Percentiles rank a stretch among this genome's conserved stretches.
Evolutionary conservation across 2,113 vertebrate genomes (phyloP).

Genomic region (Melozone crissalis): DNA sequence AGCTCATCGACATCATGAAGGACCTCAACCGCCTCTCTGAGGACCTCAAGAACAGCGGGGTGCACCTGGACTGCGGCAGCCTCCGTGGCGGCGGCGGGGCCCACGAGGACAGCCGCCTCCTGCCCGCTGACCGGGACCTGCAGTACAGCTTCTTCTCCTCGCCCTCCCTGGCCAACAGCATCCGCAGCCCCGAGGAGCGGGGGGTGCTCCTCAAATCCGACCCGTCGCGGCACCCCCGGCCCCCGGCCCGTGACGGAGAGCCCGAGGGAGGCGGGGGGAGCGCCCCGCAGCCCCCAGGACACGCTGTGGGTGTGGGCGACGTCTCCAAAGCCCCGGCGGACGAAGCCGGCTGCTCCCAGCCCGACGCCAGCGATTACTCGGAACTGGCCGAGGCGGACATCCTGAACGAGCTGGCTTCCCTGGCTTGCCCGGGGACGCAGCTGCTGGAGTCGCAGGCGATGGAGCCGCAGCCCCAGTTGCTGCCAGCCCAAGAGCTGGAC

Average conservation of each 20-base stretch:
- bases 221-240: slow-evolving; percentile 56
- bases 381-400: slow-evolving; percentile 79
- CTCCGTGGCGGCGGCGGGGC: slow-evolving; percentile 59
- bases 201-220: slow-evolving; percentile 70
- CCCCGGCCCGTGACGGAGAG: slow-evolving; percentile 31
- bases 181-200: slow-evolving; percentile 85
- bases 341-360: slow-evolving; percentile 63
- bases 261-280: slow-evolving; percentile 46
- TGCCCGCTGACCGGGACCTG: slow-evolving; percentile 75
- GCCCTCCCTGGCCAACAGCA: slow-evolving; percentile 88
- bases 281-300: slow-evolving; percentile 58
- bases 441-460: slow-evolving; percentile 70
- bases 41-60: slow-evolving; percentile 87
- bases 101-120: slow-evolving; percentile 63
- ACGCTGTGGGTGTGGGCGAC: background rate
- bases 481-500: slow-evolving; percentile 74
- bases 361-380: slow-evolving; percentile 70
- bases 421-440: slow-evolving; percentile 78
- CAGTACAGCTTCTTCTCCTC: slow-evolving; percentile 88
- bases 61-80: slow-evolving; percentile 84
- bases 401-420: slow-evolving; percentile 79
- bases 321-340: slow-evolving; percentile 12
- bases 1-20: slow-evolving; percentile 83
- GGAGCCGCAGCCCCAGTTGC: slow-evolving; percentile 71
- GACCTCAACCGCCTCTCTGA: slow-evolving; percentile 91